Conservation (phyloP, 2,888 invertebrate genomes). For the Drosophila anomalata region DNA sequence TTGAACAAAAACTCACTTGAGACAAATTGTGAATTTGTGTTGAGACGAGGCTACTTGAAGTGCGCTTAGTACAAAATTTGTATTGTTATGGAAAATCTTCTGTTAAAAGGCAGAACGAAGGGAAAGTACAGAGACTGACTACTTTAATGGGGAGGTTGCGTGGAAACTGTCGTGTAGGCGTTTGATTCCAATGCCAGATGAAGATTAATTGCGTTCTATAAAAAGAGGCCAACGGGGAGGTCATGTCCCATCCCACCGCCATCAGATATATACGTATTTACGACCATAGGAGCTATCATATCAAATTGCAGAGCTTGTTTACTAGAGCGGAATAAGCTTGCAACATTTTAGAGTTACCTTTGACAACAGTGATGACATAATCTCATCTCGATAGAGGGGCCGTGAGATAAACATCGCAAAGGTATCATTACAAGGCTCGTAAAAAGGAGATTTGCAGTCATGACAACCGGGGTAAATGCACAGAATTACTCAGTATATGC, state of each 20-base stretch:
- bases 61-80: slow-evolving; percentile 66
- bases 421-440: slow-evolving; percentile 56
- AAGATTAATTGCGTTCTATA: slow-evolving; percentile 69
- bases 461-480: slow-evolving; percentile 44
- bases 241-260: slow-evolving; percentile 22
- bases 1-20: slow-evolving; percentile 76
- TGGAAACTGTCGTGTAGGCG: slow-evolving; percentile 54
- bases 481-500: neutral
- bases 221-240: slow-evolving; percentile 51
- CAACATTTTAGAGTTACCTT: slow-evolving; percentile 50
- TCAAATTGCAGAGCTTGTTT: slow-evolving; percentile 36
- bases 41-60: slow-evolving; percentile 60
- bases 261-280: neutral
- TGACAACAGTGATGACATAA: slow-evolving; percentile 56
- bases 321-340: slow-evolving; percentile 63
- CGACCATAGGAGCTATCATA: slow-evolving; percentile 21
- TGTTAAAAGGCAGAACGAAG: slow-evolving; percentile 18
- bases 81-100: slow-evolving; percentile 57
- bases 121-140: neutral
- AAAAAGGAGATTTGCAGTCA: slow-evolving; percentile 54
- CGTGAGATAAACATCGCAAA: slow-evolving; percentile 62
- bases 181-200: slow-evolving; percentile 63
- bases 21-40: slow-evolving; percentile 78
- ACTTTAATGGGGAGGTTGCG: slow-evolving; percentile 25
- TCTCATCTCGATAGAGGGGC: slow-evolving; percentile 41